phyloP scores from a whole-genome alignment of 2,888 invertebrate species.

The Tipula vernalis region DNA sequence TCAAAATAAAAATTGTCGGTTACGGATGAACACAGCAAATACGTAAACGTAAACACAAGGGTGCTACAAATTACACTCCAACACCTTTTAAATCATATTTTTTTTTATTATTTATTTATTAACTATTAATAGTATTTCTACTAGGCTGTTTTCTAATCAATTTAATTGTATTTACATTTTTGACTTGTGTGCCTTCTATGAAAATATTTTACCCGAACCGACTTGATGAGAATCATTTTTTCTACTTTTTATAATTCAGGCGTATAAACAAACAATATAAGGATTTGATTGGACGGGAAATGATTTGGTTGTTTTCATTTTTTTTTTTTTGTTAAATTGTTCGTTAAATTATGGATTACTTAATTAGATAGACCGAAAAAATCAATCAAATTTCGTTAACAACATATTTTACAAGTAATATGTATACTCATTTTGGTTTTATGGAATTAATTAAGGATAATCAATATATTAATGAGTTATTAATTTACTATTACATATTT shows the following conservation, averaged over 20 bases:
- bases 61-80: not conserved
- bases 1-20: not conserved
- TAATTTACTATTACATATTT: not conserved
- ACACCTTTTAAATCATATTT: not conserved
- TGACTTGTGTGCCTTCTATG: not conserved
- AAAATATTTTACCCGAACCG: not conserved
- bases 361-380: not conserved
- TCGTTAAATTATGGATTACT: not conserved
- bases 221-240: not conserved
- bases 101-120: not conserved
- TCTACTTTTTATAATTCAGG: not conserved
- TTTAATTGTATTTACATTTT: not conserved
- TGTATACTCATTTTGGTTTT: not conserved
- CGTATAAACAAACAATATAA: not conserved
- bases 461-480: not conserved
- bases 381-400: not conserved
- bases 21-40: not conserved
- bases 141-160: not conserved
- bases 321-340: not conserved
- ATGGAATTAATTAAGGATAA: not conserved
- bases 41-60: not conserved
- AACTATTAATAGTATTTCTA: not conserved
- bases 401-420: not conserved
- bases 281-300: not conserved
- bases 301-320: not conserved